A percentile compares a stretch with the other conserved stretches of the same genome.
phyloP scores from a whole-genome alignment of 2,113 vertebrate species.

The Mesitornis unicolor region DNA sequence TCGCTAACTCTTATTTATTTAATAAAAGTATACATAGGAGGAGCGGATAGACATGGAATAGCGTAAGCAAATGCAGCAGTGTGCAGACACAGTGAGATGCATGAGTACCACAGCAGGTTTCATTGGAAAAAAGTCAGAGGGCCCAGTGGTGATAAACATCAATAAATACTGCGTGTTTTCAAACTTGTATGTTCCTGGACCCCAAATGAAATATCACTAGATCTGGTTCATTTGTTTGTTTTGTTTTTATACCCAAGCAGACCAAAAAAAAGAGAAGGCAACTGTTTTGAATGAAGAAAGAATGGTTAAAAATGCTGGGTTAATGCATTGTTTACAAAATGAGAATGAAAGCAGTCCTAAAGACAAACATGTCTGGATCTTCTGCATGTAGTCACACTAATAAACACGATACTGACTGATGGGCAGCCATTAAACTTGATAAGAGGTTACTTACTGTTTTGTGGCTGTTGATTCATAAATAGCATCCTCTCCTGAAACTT shows the following conservation, averaged over 20 bases:
- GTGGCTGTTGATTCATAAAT: background rate
- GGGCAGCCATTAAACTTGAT: background rate
- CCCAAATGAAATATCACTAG: background rate
- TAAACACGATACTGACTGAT: background rate
- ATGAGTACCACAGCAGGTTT: background rate
- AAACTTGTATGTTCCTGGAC: background rate
- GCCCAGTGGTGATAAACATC: background rate
- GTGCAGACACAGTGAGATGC: background rate
- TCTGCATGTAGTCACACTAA: rapidly evolving
- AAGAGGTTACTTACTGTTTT: background rate
- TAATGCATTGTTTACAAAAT: background rate
- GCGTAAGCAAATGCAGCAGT: background rate
- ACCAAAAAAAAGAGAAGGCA: background rate
- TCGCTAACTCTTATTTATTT: background rate
- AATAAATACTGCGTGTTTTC: background rate
- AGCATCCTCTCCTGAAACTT: background rate
- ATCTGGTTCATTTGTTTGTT: background rate
- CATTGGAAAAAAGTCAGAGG: background rate
- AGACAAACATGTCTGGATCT: background rate
- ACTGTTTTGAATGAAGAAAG: background rate
- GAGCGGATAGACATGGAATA: background rate
- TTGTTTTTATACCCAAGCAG: background rate
- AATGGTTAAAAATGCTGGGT: background rate
- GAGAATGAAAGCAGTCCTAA: background rate
- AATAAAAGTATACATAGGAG: background rate